These are phyloP conservation scores for Hipparchia sbordonii DNA, from an alignment of 2,888 invertebrate genomes.

Conservation along the genomic window DNA sequence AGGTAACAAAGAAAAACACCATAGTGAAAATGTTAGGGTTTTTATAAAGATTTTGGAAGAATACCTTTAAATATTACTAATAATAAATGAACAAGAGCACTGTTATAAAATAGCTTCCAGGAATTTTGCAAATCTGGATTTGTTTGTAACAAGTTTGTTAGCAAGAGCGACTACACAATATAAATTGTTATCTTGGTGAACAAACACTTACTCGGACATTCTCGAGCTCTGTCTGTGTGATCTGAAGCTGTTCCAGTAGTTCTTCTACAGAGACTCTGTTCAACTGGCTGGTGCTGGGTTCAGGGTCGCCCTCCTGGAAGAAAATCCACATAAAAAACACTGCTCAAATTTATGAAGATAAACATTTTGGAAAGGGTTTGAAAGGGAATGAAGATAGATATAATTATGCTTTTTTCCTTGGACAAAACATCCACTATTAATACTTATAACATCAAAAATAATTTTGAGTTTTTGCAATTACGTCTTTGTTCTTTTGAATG, in stretches of 20 bases:
- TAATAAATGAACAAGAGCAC: conserved; percentile 24
- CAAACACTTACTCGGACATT: conserved; percentile 89
- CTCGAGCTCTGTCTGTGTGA: conserved; percentile 93
- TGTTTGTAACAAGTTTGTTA: conserved; percentile 22
- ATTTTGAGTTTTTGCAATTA: too few relatives aligned
- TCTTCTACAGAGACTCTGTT: conserved; percentile 91
- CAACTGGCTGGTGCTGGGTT: conserved; percentile 80
- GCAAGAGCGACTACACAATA: conserved; percentile 28
- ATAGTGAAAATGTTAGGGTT: conserved; percentile 41
- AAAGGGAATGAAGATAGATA: too few relatives aligned
- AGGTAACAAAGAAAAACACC: conserved; percentile 32
- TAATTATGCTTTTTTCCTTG: too few relatives aligned
- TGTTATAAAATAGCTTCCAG: conserved; percentile 29
- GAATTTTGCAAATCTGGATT: conserved; percentile 16
- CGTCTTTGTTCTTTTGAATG: too few relatives aligned
- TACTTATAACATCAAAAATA: too few relatives aligned
- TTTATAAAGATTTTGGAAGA: conserved; percentile 24
- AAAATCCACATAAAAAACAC: not conserved
- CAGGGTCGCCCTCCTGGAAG: conserved; percentile 67
- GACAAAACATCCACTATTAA: too few relatives aligned
- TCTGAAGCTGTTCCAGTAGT: conserved; percentile 91
- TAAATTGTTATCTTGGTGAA: not conserved
- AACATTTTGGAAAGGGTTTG: too few relatives aligned
- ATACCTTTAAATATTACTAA: conserved; percentile 18
- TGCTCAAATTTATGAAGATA: too few relatives aligned